Base-by-base conservation (phyloP, 2,888 invertebrate genomes). In the Agonopterix arenella region DNA sequence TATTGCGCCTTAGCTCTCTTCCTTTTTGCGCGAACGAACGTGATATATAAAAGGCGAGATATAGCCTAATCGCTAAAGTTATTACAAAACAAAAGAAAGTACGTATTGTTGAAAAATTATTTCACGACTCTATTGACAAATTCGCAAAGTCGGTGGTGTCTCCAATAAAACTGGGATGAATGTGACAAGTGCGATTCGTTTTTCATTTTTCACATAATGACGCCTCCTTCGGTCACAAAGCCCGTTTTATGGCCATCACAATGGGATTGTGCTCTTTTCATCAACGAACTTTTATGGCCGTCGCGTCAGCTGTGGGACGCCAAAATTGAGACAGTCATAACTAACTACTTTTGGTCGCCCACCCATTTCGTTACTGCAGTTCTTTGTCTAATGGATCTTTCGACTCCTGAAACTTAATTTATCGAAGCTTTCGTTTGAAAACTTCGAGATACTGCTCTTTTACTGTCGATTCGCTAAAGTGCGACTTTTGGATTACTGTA, bases 231-330 rank as follows among this genome's bases (percentile, higher is more conserved):
- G 74, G 71, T 70, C 76, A 84, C 81, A 88, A 86, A 84, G 83
- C 72, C 74, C 75, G 73, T 82, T 86, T 86, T 83, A 84, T 82
- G 72, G 75, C 78, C 66, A 61, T 78, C 75, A 85, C 85, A 88
- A 85, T 84, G 80, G 76, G 72, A 85, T 84, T 85, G 84, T 86
- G 75, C 81, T 81, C 86, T 84, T 83, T 71, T 86, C 82, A 86
- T 84, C 83, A 75, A 72, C 63, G 72, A 73, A 80, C 83, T 84
- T 84, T 85, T 84, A 86, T 83, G 74, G 76, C 61, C 70, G 68
- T 60, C 73, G 79, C 77, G 82, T 80, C 84, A 84, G 84, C 82
- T 85, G 75, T 59, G 68, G 75, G 66, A 60, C 70, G 75, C 76
- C 74, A 73, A 81, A 85, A 83, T 86, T 84, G 82, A 84, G 79